Base-by-base conservation (phyloP, 1,140 invertebrate species). In the Drosophila kohkoa region DNA sequence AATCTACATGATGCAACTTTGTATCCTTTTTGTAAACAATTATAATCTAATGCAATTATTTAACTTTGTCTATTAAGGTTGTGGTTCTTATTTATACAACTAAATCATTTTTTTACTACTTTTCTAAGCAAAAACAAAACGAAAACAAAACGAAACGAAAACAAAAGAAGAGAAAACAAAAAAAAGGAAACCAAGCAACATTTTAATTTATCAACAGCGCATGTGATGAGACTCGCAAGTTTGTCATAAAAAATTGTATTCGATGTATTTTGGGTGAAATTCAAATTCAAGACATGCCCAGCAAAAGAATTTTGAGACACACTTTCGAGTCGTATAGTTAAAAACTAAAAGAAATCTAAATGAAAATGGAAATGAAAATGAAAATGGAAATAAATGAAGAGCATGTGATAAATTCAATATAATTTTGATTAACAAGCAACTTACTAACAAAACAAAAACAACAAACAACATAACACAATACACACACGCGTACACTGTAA, bases 321-420 rank as follows among this genome's bases (percentile, higher is more conserved):
- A 55, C 68, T 77, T 90, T 70, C 65, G 78, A 76, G 85, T 90
- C 86, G 72, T 68, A 78, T 83, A 88, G 70, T 83, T 81, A 89
- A 81, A 78, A 63, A 46, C 55, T 57, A 64, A 59, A 55, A 38
- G 58, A 73, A 49, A 64, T 25, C 20, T 25, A 25, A 25, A 25
- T 25, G 7, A 11, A 74, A 20, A 57, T 20, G 52, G 59, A 15
- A 68, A 77, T 70, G 72, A 43, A 82, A 82, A 70, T 78, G 45
- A 59, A 25, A 69, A 77, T 71, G 72, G 52, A 82, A 79, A 70
- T 78, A 25, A 82, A 82, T 70, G 77, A 88, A 87, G 67, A 83
- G 85, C 85, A 90, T 89, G 85, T 89, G 85, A 89, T 89, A 89
- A 90, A 89, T 89, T 89, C 72, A 79, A 89, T 88, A 88, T 89